Evolutionary conservation across 2,797 vertebrate species (phyloP).

Genomic region (Holocentrus rufus): DNA sequence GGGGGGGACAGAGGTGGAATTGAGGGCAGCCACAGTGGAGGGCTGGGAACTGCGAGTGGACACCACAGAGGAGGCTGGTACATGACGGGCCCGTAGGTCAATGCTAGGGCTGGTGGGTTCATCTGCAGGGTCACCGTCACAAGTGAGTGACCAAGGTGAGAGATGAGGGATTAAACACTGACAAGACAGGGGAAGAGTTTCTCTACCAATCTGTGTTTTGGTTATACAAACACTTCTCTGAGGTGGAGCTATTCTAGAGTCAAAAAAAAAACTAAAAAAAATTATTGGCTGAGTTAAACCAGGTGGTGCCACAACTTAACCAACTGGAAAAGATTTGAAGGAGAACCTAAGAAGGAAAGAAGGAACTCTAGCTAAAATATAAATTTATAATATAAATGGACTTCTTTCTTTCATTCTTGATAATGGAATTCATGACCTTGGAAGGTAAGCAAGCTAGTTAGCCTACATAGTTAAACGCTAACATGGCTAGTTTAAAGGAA

Average conservation of each 20-base stretch:
- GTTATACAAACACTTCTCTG: background rate
- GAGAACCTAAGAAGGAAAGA: too few relatives aligned
- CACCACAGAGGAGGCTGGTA: constrained; percentile 90
- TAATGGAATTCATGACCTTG: too few relatives aligned
- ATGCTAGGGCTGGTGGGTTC: constrained; percentile 89
- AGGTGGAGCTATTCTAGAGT: background rate
- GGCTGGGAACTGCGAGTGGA: constrained; percentile 68
- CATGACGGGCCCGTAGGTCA: constrained; percentile 87
- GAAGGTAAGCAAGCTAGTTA: too few relatives aligned
- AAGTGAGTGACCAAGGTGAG: constrained; percentile 35
- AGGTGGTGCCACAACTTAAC: too few relatives aligned
- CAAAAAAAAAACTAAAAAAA: too few relatives aligned
- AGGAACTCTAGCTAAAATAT: too few relatives aligned
- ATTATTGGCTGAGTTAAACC: too few relatives aligned
- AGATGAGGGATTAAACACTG: constrained; percentile 25
- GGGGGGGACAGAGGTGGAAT: constrained; percentile 55
- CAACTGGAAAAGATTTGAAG: too few relatives aligned
- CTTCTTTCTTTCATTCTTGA: too few relatives aligned
- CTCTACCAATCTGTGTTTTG: background rate
- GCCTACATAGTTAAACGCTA: too few relatives aligned
- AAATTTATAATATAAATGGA: too few relatives aligned
- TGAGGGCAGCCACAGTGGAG: constrained; percentile 48
- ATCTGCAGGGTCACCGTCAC: constrained; percentile 77
- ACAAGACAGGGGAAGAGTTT: constrained; percentile 15
- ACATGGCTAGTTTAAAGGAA: too few relatives aligned